A percentile compares a stretch with the other conserved stretches of the same genome.
Evolutionary conservation across 2,113 vertebrate species (phyloP).

Genomic region (Cairina moschata): DNA sequence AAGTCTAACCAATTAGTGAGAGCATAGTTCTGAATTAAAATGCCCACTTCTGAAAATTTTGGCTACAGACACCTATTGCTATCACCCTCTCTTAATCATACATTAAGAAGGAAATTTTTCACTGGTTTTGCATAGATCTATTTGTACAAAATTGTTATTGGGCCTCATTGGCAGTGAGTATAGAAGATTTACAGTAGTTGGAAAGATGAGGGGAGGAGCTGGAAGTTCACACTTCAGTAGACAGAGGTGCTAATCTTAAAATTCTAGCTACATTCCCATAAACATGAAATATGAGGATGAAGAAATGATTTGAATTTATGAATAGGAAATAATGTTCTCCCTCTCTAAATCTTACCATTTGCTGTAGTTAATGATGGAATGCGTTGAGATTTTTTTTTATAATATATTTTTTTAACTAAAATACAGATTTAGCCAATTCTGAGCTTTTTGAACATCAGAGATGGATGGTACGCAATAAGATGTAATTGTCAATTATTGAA

Average conservation of each 20-base stretch:
- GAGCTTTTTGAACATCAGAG: conserved; percentile 2
- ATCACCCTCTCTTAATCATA: background rate
- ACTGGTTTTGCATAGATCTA: background rate
- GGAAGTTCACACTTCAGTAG: background rate
- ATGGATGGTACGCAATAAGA: background rate
- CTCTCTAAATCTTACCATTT: background rate
- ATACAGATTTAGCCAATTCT: conserved; percentile 1
- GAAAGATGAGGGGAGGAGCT: background rate
- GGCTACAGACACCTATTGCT: background rate
- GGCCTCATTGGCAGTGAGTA: background rate
- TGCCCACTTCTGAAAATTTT: background rate
- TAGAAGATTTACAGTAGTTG: background rate
- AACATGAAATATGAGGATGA: conserved; percentile 11
- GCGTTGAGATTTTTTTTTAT: conserved; percentile 40
- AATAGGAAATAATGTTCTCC: conserved; percentile 34
- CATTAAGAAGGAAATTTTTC: background rate
- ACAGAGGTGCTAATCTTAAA: background rate
- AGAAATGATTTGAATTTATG: conserved; percentile 15
- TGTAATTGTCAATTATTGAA: conserved; percentile 25
- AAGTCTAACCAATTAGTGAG: background rate
- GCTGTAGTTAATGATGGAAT: background rate
- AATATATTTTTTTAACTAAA: conserved; percentile 6
- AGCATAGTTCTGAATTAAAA: background rate
- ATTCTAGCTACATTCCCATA: background rate
- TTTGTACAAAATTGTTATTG: background rate